Conservation (phyloP, 1,140 invertebrate genomes). For the Riptortus pedestris region DNA sequence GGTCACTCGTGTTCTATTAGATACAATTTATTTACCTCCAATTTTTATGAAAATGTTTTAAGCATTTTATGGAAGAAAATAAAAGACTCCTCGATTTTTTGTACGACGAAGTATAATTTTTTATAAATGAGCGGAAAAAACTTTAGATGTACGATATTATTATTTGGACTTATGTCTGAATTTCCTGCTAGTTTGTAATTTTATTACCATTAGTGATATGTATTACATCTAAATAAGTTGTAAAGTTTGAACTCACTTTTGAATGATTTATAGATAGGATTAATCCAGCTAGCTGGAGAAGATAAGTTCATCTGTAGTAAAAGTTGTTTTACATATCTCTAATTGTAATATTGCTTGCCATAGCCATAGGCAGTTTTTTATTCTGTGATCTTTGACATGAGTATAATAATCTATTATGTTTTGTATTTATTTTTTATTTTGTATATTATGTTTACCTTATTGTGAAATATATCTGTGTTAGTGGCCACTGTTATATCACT, state of each 20-base stretch:
- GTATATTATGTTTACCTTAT: neutral
- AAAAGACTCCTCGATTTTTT: neutral
- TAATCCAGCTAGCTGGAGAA: constrained; percentile 3
- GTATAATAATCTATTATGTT: constrained; percentile 1
- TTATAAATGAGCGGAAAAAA: neutral
- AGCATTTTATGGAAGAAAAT: too few species aligned
- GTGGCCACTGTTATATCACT: neutral
- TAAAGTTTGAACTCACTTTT: neutral
- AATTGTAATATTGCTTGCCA: constrained; percentile 17
- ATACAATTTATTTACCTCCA: too few species aligned
- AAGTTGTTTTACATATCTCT: constrained; percentile 14
- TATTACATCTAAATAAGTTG: neutral
- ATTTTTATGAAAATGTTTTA: too few species aligned
- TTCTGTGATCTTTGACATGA: constrained; percentile 14
- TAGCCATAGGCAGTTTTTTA: constrained; percentile 11
- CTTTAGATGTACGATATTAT: too few species aligned
- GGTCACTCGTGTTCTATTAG: constrained; percentile 3
- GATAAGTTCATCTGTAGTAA: neutral
- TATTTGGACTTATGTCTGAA: neutral
- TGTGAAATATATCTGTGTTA: neutral
- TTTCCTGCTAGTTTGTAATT: constrained; percentile 10
- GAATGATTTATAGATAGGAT: neutral
- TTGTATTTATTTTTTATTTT: constrained; percentile 9
- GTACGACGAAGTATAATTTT: neutral
- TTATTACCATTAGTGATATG: constrained; percentile 17